Conservation (phyloP, 2,113 vertebrate species). For the Propithecus coquereli region DNA sequence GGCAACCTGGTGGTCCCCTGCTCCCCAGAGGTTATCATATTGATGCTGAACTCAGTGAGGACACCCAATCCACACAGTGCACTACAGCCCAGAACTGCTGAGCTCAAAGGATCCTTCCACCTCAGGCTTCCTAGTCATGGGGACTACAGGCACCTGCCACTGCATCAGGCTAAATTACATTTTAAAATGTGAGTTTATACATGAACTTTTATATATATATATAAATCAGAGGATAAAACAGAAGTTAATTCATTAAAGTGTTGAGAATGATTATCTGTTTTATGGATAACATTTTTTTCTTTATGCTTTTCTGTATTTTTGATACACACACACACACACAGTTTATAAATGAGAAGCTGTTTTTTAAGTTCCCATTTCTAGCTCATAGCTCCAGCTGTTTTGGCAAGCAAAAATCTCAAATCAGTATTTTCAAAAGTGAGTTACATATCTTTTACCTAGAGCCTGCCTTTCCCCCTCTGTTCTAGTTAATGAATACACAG, state of each 20-base stretch:
- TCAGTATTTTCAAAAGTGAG: not conserved
- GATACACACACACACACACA: not conserved
- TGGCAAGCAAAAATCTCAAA: not conserved
- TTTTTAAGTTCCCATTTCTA: not conserved
- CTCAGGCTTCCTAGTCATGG: too few relatives aligned
- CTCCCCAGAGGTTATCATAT: too few relatives aligned
- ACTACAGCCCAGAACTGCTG: too few relatives aligned
- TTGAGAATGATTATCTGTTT: not conserved
- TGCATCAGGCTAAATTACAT: not conserved
- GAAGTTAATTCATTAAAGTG: constrained; percentile 5
- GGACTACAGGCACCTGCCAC: too few relatives aligned
- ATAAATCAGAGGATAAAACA: not conserved
- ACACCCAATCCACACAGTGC: too few relatives aligned
- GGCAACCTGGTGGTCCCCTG: too few relatives aligned
- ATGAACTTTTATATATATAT: not conserved
- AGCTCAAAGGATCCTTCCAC: too few relatives aligned
- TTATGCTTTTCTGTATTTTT: not conserved
- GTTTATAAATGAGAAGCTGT: not conserved
- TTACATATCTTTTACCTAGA: not conserved
- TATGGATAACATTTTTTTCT: not conserved
- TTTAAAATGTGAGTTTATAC: constrained; percentile 13
- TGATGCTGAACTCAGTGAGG: too few relatives aligned
- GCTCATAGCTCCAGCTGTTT: not conserved
- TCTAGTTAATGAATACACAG: not conserved
- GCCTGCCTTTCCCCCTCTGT: not conserved